Conservation (phyloP, 1,140 invertebrate species). For the Aleiodes sp. region DNA sequence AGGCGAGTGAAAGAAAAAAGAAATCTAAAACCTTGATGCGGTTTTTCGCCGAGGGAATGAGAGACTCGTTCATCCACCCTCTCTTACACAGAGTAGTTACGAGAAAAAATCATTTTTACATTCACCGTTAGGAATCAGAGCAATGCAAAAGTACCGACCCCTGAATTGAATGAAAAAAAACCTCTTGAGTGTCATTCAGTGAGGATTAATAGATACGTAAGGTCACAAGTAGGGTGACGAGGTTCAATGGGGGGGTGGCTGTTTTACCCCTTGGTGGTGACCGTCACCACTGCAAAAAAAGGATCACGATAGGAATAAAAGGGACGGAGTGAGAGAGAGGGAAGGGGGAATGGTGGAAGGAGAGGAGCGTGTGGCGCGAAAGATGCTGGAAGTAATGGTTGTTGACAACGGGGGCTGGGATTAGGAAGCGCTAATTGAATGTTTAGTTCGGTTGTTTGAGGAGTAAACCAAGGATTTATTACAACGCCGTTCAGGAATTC, state of each 20-base stretch:
- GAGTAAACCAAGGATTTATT: constrained; percentile 29
- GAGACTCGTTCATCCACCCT: constrained; percentile 26
- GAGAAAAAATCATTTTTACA: neutral
- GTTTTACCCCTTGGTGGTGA: neutral
- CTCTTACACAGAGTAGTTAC: constrained; percentile 30
- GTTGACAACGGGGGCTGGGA: constrained; percentile 61
- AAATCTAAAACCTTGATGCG: constrained; percentile 45
- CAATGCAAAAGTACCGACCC: neutral
- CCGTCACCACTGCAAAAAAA: neutral
- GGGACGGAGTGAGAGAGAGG: neutral
- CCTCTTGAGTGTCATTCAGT: constrained; percentile 63
- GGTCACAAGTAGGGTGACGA: constrained; percentile 38
- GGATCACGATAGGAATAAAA: neutral
- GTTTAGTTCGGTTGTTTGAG: too few species aligned
- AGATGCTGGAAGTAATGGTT: constrained; percentile 68
- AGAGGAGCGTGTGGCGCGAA: constrained; percentile 44
- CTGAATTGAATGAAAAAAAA: too few species aligned
- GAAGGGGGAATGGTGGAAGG: neutral
- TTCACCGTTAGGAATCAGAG: neutral
- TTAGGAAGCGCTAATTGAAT: constrained; percentile 67
- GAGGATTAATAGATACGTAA: constrained; percentile 64
- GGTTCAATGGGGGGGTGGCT: constrained; percentile 22
- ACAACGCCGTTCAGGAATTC: neutral
- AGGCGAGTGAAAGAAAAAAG: constrained; percentile 25
- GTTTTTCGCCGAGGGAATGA: constrained; percentile 50